phyloP scores from a whole-genome alignment of 1,140 invertebrate species.

The Drosophila burlai region DNA sequence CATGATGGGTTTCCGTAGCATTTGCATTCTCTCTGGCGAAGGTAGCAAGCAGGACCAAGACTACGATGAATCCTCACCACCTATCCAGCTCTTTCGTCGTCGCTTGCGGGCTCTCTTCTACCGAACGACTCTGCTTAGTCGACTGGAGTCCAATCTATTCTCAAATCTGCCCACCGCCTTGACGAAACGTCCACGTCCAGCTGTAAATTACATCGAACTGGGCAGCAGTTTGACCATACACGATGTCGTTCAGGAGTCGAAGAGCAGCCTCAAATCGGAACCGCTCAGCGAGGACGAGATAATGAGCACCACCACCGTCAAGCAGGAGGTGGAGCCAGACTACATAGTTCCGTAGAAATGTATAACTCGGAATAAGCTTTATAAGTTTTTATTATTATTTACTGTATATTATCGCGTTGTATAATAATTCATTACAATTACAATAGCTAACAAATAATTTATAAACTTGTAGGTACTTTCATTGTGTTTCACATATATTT shows the following conservation, averaged over 20 bases:
- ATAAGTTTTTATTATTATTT: conserved; percentile 55
- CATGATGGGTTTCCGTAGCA: conserved; percentile 74
- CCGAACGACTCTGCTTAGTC: conserved; percentile 66
- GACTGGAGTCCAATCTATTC: conserved; percentile 48
- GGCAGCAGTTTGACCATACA: neutral
- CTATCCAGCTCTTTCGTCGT: conserved; percentile 58
- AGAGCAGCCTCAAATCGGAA: conserved; percentile 24
- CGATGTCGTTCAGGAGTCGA: neutral
- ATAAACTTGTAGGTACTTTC: conserved; percentile 59
- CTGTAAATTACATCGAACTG: neutral
- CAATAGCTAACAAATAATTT: conserved; percentile 56
- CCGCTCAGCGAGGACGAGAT: conserved; percentile 31
- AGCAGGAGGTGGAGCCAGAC: conserved; percentile 24
- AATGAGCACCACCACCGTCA: conserved; percentile 1
- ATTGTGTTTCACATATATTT: conserved; percentile 34
- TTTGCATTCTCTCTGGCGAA: conserved; percentile 67
- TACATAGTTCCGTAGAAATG: conserved; percentile 12
- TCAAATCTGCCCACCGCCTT: conserved; percentile 45
- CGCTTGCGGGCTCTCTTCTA: conserved; percentile 70
- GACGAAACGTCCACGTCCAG: conserved; percentile 16
- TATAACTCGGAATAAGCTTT: conserved; percentile 22
- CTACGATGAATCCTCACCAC: conserved; percentile 39
- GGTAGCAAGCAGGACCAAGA: neutral
- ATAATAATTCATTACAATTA: conserved; percentile 35
- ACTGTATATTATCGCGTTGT: conserved; percentile 61